Evolutionary conservation across 2,888 invertebrate genomes (phyloP), one percentile per base, ranked within the genome.

Genomic region (Eucriotettix oculatus): DNA sequence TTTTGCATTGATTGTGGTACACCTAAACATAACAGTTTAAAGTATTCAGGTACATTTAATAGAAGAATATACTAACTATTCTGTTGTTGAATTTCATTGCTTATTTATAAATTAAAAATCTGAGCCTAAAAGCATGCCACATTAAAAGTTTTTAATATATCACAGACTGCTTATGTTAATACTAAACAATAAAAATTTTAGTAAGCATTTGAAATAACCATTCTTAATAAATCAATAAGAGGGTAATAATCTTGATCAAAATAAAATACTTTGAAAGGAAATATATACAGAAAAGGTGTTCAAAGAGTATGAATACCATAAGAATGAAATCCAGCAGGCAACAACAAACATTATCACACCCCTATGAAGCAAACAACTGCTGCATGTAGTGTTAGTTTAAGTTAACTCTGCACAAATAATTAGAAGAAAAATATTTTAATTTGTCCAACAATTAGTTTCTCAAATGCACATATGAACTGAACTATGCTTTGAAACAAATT

Each of bases 1-100:
- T 93, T 93, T 72, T 92, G 92, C 79, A 91, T 87, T 42, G 85
- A 82, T 70, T 86, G 83, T 63, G 90, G 88, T 64, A 92, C 89
- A 68, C 79, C 81, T 81, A 67, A 16, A 29, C 29, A 29, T 29
- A 29, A 29, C 29, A 29, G 7, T 29, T 29, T 29, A 2, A 29
- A 29, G 29, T 29, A 29, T 29, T 29, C 29, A 29, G 29, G 7
- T 29, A 29, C 2, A 29, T 7, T 48, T 9, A 48, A 5, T 12
- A 48, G 48, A 44, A 11, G 48, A 5, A 16, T 48, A 12, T 48
- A 11, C 12, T 44, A 44, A 44, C 10, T 11, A 44, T 44, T 11
- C 44, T 44, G 29, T 29, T 29, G 7, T 29, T 29, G 29, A 29
- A 29, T 5, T 29, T 29, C n/a, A n/a, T 29, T 29, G 2, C 2